Conservation (phyloP, 1,140 invertebrate genomes). For the Lineus longissimus region DNA sequence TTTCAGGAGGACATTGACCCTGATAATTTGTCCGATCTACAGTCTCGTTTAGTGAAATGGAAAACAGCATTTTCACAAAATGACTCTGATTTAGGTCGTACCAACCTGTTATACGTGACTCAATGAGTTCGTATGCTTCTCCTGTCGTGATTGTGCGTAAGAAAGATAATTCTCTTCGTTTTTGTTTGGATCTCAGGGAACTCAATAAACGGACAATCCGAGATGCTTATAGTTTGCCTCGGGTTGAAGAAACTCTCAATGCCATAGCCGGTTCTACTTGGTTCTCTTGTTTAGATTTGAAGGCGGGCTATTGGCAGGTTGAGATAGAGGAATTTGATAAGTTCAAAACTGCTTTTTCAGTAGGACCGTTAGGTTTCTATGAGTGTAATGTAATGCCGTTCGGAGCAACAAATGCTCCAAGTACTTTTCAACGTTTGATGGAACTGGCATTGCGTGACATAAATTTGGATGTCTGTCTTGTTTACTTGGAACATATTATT, state of each 20-base stretch:
- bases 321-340: conserved; percentile 27
- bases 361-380: conserved; percentile 18
- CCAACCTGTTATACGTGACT: conserved; percentile 44
- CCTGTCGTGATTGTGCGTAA: no score
- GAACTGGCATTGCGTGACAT: conserved; percentile 19
- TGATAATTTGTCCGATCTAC: no score
- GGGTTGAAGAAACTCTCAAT: no score
- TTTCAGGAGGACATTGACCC: no score
- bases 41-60: no score
- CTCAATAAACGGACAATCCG: no score
- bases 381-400: conserved; percentile 23
- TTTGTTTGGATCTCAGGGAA: no score
- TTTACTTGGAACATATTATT: conserved; percentile 22
- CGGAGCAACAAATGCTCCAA: conserved; percentile 20
- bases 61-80: no score
- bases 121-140: conserved; percentile 40
- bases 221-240: no score
- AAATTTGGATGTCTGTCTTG: conserved; percentile 9
- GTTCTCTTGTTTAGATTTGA: conserved; percentile 55
- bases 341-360: conserved; percentile 38
- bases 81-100: no score
- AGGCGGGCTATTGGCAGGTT: no score
- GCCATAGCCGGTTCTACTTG: conserved; percentile 53
- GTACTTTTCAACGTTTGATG: conserved; percentile 34
- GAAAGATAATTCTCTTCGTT: no score